Evolutionary conservation across 2,888 invertebrate genomes (phyloP).

Genomic region (Torymus tubicola): DNA sequence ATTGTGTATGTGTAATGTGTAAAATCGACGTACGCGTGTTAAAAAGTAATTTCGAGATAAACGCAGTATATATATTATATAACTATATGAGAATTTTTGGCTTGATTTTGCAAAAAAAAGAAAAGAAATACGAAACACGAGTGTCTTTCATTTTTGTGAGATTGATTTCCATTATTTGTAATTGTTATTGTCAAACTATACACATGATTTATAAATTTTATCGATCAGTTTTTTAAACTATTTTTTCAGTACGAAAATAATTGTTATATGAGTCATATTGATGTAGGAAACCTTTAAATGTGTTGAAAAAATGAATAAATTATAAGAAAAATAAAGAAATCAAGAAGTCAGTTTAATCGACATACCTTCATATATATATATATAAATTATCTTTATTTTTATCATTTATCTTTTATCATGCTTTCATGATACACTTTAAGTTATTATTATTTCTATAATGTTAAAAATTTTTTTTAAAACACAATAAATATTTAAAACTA

Average conservation of each 20-base stretch:
- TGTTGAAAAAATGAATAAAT: conserved; percentile 55
- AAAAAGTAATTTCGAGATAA: conserved; percentile 30
- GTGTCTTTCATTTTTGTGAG: conserved; percentile 23
- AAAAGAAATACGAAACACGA: not conserved
- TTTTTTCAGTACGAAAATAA: conserved; percentile 28
- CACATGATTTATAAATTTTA: conserved; percentile 22
- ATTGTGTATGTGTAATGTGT: conserved; percentile 42
- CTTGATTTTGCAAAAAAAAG: conserved; percentile 12
- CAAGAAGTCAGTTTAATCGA: conserved; percentile 16
- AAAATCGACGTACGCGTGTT: conserved; percentile 36
- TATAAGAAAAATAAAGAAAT: conserved; percentile 49
- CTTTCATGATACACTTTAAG: too few relatives aligned
- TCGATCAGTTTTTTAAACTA: conserved; percentile 27
- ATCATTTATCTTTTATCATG: not conserved
- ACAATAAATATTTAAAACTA: too few relatives aligned
- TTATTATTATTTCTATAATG: too few relatives aligned
- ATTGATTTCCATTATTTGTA: conserved; percentile 38
- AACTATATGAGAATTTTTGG: not conserved
- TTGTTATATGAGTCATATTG: conserved; percentile 32
- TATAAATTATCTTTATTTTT: not conserved
- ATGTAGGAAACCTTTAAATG: conserved; percentile 56
- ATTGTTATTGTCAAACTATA: conserved; percentile 3
- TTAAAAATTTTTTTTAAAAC: too few relatives aligned
- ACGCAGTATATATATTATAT: conserved; percentile 13
- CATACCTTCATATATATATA: conserved; percentile 16